Percentiles rank a stretch among this genome's conserved stretches.
phyloP scores from a whole-genome alignment of 2,113 vertebrate genomes.

The Amblyornis subalaris region DNA sequence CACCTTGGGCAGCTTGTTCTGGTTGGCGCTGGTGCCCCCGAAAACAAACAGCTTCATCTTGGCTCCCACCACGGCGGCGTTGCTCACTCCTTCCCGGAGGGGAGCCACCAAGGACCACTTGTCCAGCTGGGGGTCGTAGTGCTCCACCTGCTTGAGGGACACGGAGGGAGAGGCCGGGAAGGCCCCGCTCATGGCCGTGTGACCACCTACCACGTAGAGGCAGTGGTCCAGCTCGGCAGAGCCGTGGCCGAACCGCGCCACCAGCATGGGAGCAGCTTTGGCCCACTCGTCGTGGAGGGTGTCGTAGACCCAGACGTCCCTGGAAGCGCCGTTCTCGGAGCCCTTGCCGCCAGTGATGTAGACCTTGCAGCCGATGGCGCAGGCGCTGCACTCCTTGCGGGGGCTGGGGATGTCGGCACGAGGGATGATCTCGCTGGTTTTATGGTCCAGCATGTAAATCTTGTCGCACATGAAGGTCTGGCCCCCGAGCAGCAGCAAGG shows the following conservation, averaged over 20 bases:
- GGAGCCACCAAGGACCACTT: conserved; percentile 84
- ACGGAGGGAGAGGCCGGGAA: conserved; percentile 80
- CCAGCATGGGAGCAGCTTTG: conserved; percentile 81
- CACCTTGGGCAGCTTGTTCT: conserved; percentile 83
- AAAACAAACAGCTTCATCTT: conserved; percentile 82
- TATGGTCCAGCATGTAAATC: conserved; percentile 77
- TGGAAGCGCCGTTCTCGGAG: conserved; percentile 78
- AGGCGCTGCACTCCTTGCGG: conserved; percentile 81
- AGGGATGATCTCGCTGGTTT: conserved; percentile 80
- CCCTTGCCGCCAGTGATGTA: conserved; percentile 81
- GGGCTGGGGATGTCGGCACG: conserved; percentile 81
- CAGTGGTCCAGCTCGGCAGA: conserved; percentile 80
- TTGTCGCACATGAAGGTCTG: conserved; percentile 85
- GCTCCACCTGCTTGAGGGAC: conserved; percentile 81
- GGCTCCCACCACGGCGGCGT: conserved; percentile 79
- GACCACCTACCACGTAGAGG: conserved; percentile 80
- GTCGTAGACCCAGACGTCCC: conserved; percentile 82
- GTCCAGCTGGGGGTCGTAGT: conserved; percentile 80
- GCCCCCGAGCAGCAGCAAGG: conserved; percentile 78
- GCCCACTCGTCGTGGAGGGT: conserved; percentile 83
- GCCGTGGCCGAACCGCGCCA: conserved; percentile 80
- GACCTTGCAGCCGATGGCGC: conserved; percentile 81
- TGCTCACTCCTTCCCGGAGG: conserved; percentile 80
- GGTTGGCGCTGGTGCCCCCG: conserved; percentile 78
- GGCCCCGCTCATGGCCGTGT: conserved; percentile 75